Percentiles rank a stretch among this genome's conserved stretches.
Conservation (phyloP, 1,140 invertebrate genomes). For the Ceratina australensis region DNA sequence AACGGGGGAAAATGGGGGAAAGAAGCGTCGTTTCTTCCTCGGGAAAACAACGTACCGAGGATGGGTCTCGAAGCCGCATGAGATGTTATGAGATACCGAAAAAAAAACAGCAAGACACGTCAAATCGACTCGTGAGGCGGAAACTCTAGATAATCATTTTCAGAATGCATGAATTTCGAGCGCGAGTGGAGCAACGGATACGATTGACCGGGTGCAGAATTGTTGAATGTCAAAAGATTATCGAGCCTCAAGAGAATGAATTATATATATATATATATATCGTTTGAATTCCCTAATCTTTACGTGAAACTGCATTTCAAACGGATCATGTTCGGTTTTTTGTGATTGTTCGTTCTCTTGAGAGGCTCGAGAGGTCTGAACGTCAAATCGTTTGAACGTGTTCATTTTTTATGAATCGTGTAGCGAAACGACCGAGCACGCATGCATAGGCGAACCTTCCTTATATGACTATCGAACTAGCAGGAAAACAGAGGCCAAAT, state of each 20-base stretch:
- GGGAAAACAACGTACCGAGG: not conserved
- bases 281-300: not conserved
- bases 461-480: constrained; percentile 38
- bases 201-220: not conserved
- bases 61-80: constrained; percentile 16
- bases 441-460: constrained; percentile 24
- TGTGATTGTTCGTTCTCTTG: constrained; percentile 6
- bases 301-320: not conserved
- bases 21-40: constrained; percentile 11
- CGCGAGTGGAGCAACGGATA: constrained; percentile 12
- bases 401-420: constrained; percentile 20
- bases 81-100: constrained; percentile 19
- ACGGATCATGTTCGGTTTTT: not conserved
- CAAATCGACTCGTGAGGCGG: constrained; percentile 33
- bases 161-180: constrained; percentile 23
- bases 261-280: not conserved
- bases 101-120: constrained; percentile 11
- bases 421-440: constrained; percentile 3
- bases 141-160: constrained; percentile 63
- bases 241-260: constrained; percentile 44
- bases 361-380: constrained; percentile 16
- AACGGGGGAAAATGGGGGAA: not conserved
- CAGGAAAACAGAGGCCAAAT: constrained; percentile 29
- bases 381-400: constrained; percentile 9
- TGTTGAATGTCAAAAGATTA: constrained; percentile 2